Base-by-base conservation (phyloP, 2,797 vertebrate species). In the Microctenopoma stevenorrisi region DNA sequence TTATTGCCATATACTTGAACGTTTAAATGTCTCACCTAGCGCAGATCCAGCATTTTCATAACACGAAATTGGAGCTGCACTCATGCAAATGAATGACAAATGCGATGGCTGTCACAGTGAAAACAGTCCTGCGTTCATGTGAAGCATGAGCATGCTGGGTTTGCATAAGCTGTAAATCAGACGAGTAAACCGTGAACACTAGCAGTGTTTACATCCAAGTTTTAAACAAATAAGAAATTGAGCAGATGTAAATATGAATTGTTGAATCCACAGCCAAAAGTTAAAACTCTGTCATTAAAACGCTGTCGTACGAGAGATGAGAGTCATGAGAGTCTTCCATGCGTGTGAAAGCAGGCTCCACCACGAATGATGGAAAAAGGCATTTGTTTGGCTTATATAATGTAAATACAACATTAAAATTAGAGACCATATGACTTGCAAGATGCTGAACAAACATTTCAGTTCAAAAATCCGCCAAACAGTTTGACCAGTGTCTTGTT, bases 401-500 rank as follows among this genome's bases (percentile, higher is more conserved):
- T 37, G 8, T 37, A 37, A 37, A 37, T 35, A 13, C 12, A 28
- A 51, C 13, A 16, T 22, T 2, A 0, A 59, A 56, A 57, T 42
- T 0, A 46, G 33, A 59, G 3, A 33, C 42, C n/a, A 16, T 6
- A 5, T n/a, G 0, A 8, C 12, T 51, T 54, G 26, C 40, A 44
- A 14, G 25, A 15, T 54, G 15, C 3, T 30, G 4, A 28, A 48
- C 40, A 26, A 10, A 37, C 4, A 5, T 37, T 37, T 26, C 37
- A 38, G 30, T 66, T 59, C 42, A 1, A 33, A 1, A 28, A 18
- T 64, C 25, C 12, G 22, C 22, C 22, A 22, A 33, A n/a, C 12
- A 40, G 59, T 67, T 53, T 62, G 64, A 64, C 48, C 61, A 57
- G 62, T 44, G 50, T 56, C 43, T 5, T 63, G 71, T 37, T 37